Percentiles rank a stretch among this genome's conserved stretches.
Conservation (phyloP, 2,888 invertebrate genomes). For the Hydriomena furcata region DNA sequence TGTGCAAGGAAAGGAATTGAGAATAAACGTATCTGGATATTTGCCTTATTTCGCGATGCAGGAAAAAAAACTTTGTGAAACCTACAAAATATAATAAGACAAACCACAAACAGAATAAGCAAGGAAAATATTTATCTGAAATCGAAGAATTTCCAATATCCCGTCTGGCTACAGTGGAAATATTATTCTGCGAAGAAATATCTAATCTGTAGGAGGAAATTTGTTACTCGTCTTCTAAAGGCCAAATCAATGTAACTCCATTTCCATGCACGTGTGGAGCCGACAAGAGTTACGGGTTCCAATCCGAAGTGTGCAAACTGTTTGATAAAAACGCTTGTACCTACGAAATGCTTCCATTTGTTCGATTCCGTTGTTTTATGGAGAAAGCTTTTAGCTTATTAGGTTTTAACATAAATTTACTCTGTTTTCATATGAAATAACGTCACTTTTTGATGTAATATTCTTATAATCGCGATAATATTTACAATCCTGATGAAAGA, state of each 20-base stretch:
- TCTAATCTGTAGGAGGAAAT: conserved; percentile 44
- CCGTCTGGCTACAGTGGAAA: conserved; percentile 41
- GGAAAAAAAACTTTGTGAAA: background rate
- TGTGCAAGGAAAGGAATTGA: too few relatives aligned
- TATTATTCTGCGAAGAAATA: conserved; percentile 38
- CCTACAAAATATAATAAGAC: conserved; percentile 1
- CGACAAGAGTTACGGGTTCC: conserved; percentile 16
- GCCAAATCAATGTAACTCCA: conserved; percentile 41
- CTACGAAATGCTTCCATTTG: background rate
- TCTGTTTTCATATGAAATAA: background rate
- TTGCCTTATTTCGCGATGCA: background rate
- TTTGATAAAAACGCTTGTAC: conserved; percentile 18
- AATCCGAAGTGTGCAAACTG: conserved; percentile 19
- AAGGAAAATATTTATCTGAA: conserved; percentile 24
- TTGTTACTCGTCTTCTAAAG: conserved; percentile 38
- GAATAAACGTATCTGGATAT: background rate
- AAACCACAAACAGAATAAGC: conserved; percentile 7
- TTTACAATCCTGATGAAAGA: too few relatives aligned
- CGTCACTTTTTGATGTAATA: background rate
- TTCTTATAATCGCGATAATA: too few relatives aligned
- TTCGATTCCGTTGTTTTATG: conserved; percentile 13
- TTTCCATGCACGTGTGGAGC: conserved; percentile 35
- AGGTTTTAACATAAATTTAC: background rate
- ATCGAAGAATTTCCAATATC: conserved; percentile 43
- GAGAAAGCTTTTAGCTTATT: conserved; percentile 10